Evolutionary conservation across 1,140 invertebrate species (phyloP), one percentile per base, ranked within the genome.

Genomic region (Calycopis cecrops): DNA sequence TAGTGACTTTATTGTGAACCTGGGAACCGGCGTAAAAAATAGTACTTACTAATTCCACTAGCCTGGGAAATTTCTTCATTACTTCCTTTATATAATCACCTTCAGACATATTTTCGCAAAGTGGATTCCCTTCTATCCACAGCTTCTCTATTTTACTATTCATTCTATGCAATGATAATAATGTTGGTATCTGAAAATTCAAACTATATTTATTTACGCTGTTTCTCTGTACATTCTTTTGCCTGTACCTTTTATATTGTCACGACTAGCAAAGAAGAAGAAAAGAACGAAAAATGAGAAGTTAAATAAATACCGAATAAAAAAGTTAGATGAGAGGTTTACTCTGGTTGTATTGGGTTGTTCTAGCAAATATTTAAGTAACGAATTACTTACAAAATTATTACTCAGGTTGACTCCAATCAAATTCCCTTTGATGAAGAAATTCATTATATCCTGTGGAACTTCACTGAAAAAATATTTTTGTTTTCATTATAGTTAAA

Each of bases 81-180:
- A 83, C 65, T 10, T 73, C 59, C 53, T 77, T 83, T 8, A 84
- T 69, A 57, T 86, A 86, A 2, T 59, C 14, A 10, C 59, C 35
- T 0, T 62, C n/a, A 38, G 77, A 73, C 49, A 78, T 28, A 8
- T 79, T 55, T 17, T 76, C 73, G 62, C 83, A 84, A 6, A 86
- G 50, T 21, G 79, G 79, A 50, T 86, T 86, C 4, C 78, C 79
- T 59, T 83, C 80, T 4, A 86, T 34, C 76, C 76, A 83, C 0
- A 86, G 52, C 17, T 76, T 77, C 55, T 83, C 78, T 53, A 86
- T 79, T 64, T 73, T 84, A 64, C 80, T 86, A 44, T 72, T 82
- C 10, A 78, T 73, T 57, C 83, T 68, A 6, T 69, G 64, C 14
- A 84, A 48, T 28, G 80, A 71, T 28, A 60, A 34, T 16, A 85